A percentile compares a stretch with the other conserved stretches of the same genome.
Conservation (phyloP, 2,797 vertebrate species). For the Yasuhikotakia modesta region DNA sequence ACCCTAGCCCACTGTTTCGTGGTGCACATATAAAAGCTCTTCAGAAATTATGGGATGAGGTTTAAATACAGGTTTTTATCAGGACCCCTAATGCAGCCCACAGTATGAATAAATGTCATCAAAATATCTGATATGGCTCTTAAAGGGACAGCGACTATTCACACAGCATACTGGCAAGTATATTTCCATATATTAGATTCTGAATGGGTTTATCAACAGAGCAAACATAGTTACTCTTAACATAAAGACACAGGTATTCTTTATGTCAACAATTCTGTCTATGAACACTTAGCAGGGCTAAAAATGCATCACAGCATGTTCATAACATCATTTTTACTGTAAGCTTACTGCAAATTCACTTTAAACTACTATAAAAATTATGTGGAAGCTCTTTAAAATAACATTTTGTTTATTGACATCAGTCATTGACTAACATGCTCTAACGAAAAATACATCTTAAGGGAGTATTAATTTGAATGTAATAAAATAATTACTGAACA, state of each 20-base stretch:
- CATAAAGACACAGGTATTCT: too few species aligned
- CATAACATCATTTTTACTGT: not conserved
- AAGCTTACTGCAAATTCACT: slow-evolving; percentile 29
- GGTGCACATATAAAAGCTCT: not conserved
- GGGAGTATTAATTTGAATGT: too few species aligned
- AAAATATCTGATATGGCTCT: slow-evolving; percentile 47
- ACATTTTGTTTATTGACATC: too few species aligned
- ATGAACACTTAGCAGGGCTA: slow-evolving; percentile 27
- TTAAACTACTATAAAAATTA: slow-evolving; percentile 1
- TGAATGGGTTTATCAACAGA: slow-evolving; percentile 43
- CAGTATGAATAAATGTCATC: slow-evolving; percentile 30
- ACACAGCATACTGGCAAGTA: slow-evolving; percentile 40
- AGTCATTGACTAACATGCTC: too few species aligned
- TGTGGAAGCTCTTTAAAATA: not conserved
- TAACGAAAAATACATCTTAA: too few species aligned
- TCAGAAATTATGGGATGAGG: slow-evolving; percentile 22
- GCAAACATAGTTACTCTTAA: slow-evolving; percentile 41
- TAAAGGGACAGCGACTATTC: slow-evolving; percentile 32
- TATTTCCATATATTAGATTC: slow-evolving; percentile 44
- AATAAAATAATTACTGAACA: slow-evolving; percentile 49
- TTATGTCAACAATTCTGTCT: slow-evolving; percentile 53
- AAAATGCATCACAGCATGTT: slow-evolving; percentile 28
- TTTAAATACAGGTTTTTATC: slow-evolving; percentile 18
- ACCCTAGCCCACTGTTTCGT: slow-evolving; percentile 1
- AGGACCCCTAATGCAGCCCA: slow-evolving; percentile 15